A percentile compares a stretch with the other conserved stretches of the same genome.
These are phyloP conservation scores for Drosophila ohnishii DNA, from an alignment of 1,140 invertebrate species.

Conservation along the genomic window DNA sequence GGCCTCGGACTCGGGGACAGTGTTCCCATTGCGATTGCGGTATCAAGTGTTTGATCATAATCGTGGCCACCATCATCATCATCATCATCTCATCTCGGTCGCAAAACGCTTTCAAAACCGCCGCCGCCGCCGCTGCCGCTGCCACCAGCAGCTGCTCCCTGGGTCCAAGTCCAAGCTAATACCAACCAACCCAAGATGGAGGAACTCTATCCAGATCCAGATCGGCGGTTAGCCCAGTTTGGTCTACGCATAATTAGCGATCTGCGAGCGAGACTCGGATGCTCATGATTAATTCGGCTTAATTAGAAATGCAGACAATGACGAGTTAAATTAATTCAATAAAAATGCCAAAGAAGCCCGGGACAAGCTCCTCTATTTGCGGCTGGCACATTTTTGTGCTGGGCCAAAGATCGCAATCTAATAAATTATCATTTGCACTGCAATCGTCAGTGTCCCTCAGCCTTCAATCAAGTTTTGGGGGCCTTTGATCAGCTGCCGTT, in stretches of 20 bases:
- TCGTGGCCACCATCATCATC: conserved; percentile 56
- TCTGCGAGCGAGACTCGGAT: conserved; percentile 29
- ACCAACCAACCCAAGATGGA: conserved; percentile 8
- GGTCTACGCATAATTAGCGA: conserved; percentile 74
- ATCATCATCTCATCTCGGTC: conserved; percentile 23
- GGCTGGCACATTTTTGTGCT: conserved; percentile 51
- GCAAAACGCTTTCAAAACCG: conserved; percentile 67
- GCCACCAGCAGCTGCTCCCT: conserved; percentile 45
- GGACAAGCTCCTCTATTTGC: conserved; percentile 24
- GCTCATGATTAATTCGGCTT: conserved; percentile 80
- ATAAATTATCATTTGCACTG: conserved; percentile 81
- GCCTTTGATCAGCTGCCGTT: conserved; percentile 76
- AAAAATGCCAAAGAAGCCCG: conserved; percentile 63
- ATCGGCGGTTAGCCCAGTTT: conserved; percentile 53
- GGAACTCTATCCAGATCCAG: conserved; percentile 37
- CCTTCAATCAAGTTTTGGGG: conserved; percentile 71
- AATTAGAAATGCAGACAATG: conserved; percentile 80
- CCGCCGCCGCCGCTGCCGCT: conserved; percentile 56
- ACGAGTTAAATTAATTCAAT: conserved; percentile 77
- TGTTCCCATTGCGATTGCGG: conserved; percentile 40
- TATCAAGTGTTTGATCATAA: conserved; percentile 73
- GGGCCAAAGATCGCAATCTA: conserved; percentile 72
- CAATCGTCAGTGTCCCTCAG: conserved; percentile 72
- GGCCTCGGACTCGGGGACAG: conserved; percentile 21
- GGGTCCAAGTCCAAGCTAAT: conserved; percentile 19